These are phyloP conservation scores for Lycodopsis pacificus DNA, from an alignment of 2,797 vertebrate species.

Conservation along the genomic window DNA sequence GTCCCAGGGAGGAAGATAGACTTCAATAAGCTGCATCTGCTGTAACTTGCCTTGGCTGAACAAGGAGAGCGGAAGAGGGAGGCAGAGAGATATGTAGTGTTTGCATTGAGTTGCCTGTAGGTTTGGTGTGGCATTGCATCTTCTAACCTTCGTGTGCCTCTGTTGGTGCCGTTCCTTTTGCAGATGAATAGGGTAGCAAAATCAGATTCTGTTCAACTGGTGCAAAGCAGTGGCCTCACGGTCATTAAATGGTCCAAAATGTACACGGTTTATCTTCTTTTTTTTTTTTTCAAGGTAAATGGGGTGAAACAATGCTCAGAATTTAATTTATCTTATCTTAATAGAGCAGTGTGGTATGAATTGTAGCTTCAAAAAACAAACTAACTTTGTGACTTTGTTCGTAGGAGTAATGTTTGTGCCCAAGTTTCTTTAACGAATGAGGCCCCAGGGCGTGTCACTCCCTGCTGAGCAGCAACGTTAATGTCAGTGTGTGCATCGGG, in stretches of 20 bases:
- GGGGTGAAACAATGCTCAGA: not conserved
- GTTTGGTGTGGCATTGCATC: conserved; percentile 16
- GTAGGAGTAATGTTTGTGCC: conserved; percentile 29
- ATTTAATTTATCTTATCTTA: not conserved
- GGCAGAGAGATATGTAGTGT: conserved; percentile 9
- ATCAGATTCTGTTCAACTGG: not conserved
- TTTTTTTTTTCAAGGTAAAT: not conserved
- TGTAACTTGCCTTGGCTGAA: conserved; percentile 33
- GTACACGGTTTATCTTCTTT: not conserved
- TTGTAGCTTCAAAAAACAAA: conserved; percentile 35
- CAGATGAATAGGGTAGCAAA: conserved; percentile 1
- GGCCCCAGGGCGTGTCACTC: conserved; percentile 57
- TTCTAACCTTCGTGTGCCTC: conserved; percentile 13
- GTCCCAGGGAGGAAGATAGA: conserved; percentile 56
- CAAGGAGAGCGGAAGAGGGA: conserved; percentile 15
- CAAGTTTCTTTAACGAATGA: conserved; percentile 49
- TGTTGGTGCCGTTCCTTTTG: not conserved
- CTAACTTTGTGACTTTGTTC: conserved; percentile 55
- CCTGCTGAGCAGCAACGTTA: conserved; percentile 56
- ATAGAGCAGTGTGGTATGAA: not conserved
- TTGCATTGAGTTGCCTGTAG: conserved; percentile 5
- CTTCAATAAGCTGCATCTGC: conserved; percentile 70
- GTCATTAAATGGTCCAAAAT: conserved; percentile 12
- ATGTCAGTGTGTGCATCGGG: conserved; percentile 66
- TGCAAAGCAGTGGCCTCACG: conserved; percentile 6